phyloP scores from a whole-genome alignment of 2,113 vertebrate genomes.

The Carassius auratus region DNA sequence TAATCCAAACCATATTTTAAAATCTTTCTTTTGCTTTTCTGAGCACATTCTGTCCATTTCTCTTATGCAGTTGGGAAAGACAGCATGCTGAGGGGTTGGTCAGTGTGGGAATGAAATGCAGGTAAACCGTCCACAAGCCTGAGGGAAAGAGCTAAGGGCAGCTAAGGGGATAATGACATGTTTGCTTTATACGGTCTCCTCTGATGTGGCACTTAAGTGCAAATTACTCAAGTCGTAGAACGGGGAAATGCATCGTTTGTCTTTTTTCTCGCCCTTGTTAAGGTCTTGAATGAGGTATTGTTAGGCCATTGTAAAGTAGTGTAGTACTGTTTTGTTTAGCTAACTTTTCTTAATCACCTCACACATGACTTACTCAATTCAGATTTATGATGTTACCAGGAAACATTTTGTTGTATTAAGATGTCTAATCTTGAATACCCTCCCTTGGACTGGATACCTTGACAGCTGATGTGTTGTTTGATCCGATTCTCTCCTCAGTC shows the following conservation, averaged over 20 bases:
- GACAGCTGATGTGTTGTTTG: slow-evolving; percentile 31
- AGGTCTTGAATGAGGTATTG: slow-evolving; percentile 40
- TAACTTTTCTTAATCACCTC: neutral
- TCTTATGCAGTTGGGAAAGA: slow-evolving; percentile 3
- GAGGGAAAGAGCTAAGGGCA: slow-evolving; percentile 66
- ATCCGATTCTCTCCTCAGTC: slow-evolving; percentile 18
- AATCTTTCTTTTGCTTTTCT: slow-evolving; percentile 21
- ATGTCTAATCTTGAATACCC: neutral
- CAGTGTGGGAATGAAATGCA: slow-evolving; percentile 57
- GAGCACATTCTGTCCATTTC: slow-evolving; percentile 29
- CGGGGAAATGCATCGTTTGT: slow-evolving; percentile 41
- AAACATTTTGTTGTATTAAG: slow-evolving; percentile 18
- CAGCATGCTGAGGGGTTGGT: neutral
- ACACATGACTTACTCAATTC: neutral
- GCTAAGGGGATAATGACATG: slow-evolving; percentile 69
- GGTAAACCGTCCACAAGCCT: slow-evolving; percentile 66
- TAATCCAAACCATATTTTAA: slow-evolving; percentile 20
- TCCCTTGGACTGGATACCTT: neutral
- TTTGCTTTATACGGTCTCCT: slow-evolving; percentile 71
- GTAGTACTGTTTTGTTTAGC: neutral
- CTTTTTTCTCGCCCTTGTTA: slow-evolving; percentile 20
- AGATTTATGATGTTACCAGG: neutral
- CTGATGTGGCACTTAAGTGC: slow-evolving; percentile 78
- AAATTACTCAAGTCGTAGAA: slow-evolving; percentile 69
- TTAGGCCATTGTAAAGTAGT: slow-evolving; percentile 45